Evolutionary conservation across 2,888 invertebrate genomes (phyloP), one percentile per base, ranked within the genome.

Genomic region (Eulithis prunata): DNA sequence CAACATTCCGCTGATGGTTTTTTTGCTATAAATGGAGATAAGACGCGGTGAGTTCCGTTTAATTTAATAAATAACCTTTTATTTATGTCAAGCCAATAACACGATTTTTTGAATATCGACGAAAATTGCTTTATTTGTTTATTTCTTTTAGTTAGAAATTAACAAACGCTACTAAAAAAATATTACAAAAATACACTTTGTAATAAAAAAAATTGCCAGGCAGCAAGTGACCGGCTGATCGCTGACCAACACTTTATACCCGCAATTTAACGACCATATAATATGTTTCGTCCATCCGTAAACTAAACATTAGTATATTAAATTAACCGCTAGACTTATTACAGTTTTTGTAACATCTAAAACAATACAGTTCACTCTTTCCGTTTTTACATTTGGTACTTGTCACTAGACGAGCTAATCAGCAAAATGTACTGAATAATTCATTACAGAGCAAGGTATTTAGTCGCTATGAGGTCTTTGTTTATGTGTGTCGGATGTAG

Each of bases 1-100:
- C 6, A 2, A 51, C 21, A 36, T 49, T 45, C 55, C 45, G 47
- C 49, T 49, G 41, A 57, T 67, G 59, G 41, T 58, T 58, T 63
- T n/a, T 64, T 57, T 60, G 58, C 66, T 69, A 71, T 68, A 69
- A 72, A 63, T 69, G 69, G 57, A 66, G 61, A 52, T 67, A 53
- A 49, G 47, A 45, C 63, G 13, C 49, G 63, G 67, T 67, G 63
- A 53, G 38, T 12, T 32, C 2, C 6, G 3, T 54, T 41, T 3
- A 13, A 11, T 41, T 8, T 5, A 8, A 38, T 14, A 8, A 14
- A 14, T 6, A 47, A 47, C 8, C 3, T 38, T 13, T 13, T 11
- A 14, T 51, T 47, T 11, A 14, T 10, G 8, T 51, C 10, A 49
- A 21, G 10, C 11, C 2, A 45, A 32, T 32, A 32, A 32, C 32